phyloP scores from a whole-genome alignment of 2,113 vertebrate genomes.

The Rhea pennata region DNA sequence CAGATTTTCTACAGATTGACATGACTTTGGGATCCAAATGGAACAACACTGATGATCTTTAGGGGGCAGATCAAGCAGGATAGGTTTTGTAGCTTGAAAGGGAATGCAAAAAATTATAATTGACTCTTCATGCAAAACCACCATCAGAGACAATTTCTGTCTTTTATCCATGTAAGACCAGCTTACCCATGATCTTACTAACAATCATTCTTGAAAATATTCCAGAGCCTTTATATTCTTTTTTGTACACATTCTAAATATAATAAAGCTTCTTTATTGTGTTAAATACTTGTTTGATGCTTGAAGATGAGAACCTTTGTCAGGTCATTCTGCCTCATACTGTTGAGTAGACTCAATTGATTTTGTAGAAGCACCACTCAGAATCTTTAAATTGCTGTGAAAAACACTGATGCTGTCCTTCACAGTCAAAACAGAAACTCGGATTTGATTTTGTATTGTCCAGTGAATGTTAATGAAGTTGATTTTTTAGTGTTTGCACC shows the following conservation, averaged over 20 bases:
- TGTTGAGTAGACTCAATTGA: neutral
- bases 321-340: neutral
- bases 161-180: neutral
- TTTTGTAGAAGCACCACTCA: neutral
- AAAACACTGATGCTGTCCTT: neutral
- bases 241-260: neutral
- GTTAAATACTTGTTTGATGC: neutral
- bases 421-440: neutral
- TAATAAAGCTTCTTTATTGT: neutral
- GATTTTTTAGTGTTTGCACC: neutral
- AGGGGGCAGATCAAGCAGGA: neutral
- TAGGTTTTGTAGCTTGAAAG: neutral
- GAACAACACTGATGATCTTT: neutral
- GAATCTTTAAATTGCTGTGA: neutral
- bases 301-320: neutral
- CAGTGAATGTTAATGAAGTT: neutral
- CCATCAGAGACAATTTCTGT: neutral
- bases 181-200: neutral
- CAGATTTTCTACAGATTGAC: neutral
- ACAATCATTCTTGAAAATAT: neutral
- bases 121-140: neutral
- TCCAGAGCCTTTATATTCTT: neutral
- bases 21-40: neutral
- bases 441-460: neutral
- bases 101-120: neutral